Evolutionary conservation across 2,888 invertebrate genomes (phyloP), one percentile per base, ranked within the genome.

Genomic region (Drosophila affinis): DNA sequence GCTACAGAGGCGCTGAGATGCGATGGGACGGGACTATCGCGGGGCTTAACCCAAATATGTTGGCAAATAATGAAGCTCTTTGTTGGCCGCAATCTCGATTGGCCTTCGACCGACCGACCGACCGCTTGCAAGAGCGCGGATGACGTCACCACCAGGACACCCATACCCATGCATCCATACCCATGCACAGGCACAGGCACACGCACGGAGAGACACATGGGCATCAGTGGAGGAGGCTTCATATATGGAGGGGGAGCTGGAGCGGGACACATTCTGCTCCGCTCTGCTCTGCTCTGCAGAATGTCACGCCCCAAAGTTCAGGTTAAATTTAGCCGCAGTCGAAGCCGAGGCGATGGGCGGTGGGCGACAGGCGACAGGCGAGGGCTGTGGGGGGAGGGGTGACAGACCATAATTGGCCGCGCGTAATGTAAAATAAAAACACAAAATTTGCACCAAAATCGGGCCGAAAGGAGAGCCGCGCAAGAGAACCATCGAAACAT

Each of bases 41-140:
- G 71, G 76, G 78, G 72, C 84, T 81, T 87, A 82, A 86, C 87
- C 87, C 69, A 83, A 83, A 82, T 86, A 70, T 62, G 72, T 34
- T 64, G 49, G 74, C 63, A 69, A 70, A 79, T 76, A 74, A 71
- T 51, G 56, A 44, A 44, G 69, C 69, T 46, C 76, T 81, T 69
- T 59, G 62, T 46, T 59, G 64, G 53, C 60, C 21, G 64, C 73
- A 48, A 39, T 45, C 55, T 60, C 60, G 55, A 76, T 72, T 78
- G 87, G 68, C 82, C 82, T 83, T 83, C 87, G 53, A 62, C 21
- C 21, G 21, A 21, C 21, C 21, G 21, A 21, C 21, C 21, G 21
- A 21, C 29, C 67, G 62, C 46, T 67, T 67, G 67, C 67, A 67
- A 67, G 70, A 69, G 62, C 51, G 65, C 52, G 53, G 27, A 60